Conservation (phyloP, 2,797 vertebrate species). For the Rhinophrynus dorsalis region DNA sequence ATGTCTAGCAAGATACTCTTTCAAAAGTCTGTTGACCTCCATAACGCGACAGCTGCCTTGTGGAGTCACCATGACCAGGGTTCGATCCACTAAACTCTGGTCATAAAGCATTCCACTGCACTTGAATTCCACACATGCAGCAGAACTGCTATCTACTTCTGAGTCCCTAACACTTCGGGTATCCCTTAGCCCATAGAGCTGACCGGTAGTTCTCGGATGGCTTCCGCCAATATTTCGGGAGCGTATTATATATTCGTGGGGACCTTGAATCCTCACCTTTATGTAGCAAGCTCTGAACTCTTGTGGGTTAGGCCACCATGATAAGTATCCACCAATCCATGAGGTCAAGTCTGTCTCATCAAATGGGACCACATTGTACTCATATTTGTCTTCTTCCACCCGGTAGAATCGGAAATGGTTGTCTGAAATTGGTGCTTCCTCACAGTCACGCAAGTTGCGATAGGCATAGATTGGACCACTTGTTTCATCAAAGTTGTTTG, state of each 20-base stretch:
- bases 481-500: constrained; percentile 81
- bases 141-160: constrained; percentile 70
- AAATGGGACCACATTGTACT: constrained; percentile 95
- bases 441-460: constrained; percentile 81
- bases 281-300: constrained; percentile 95
- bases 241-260: constrained; percentile 89
- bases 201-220: constrained; percentile 78
- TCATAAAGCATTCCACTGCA: constrained; percentile 97
- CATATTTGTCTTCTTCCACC: constrained; percentile 92
- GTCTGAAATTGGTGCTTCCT: constrained; percentile 78
- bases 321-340: constrained; percentile 89
- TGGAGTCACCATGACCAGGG: constrained; percentile 82
- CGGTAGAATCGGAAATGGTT: constrained; percentile 94
- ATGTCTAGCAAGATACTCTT: constrained; percentile 88
- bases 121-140: constrained; percentile 93
- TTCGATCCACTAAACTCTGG: constrained; percentile 81
- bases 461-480: constrained; percentile 92
- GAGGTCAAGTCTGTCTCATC: constrained; percentile 86
- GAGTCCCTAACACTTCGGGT: constrained; percentile 86
- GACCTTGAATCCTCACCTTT: constrained; percentile 88
- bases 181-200: constrained; percentile 92
- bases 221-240: constrained; percentile 85
- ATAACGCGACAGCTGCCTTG: constrained; percentile 86
- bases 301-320: constrained; percentile 98
- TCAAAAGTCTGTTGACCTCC: constrained; percentile 78